Percentiles rank a stretch among this genome's conserved stretches.
These are phyloP conservation scores for Protonibea diacanthus DNA, from an alignment of 2,797 vertebrate genomes.

Conservation along the genomic window DNA sequence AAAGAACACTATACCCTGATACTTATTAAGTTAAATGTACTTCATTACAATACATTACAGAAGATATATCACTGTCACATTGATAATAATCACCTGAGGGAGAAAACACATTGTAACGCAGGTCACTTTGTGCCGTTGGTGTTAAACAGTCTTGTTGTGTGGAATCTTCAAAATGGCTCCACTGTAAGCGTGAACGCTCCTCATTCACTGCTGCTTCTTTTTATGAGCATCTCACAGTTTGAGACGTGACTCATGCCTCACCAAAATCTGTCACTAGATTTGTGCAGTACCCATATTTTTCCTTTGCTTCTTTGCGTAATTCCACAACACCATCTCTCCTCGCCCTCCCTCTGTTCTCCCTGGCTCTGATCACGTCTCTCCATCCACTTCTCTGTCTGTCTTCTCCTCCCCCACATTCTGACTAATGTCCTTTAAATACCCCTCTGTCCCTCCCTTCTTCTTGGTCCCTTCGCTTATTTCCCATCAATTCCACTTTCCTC, in stretches of 20 bases:
- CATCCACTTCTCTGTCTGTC: conserved; percentile 63
- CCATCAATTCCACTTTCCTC: conserved; percentile 40
- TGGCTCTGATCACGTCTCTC: conserved; percentile 67
- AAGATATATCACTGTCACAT: not conserved
- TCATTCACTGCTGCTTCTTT: conserved; percentile 32
- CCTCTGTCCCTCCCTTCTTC: conserved; percentile 51
- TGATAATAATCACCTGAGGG: conserved; percentile 10
- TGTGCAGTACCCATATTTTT: conserved; percentile 47
- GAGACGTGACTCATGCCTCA: conserved; percentile 60
- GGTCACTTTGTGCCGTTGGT: not conserved
- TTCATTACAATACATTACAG: not conserved
- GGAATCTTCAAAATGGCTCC: conserved; percentile 32
- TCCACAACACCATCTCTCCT: conserved; percentile 48
- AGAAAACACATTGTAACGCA: conserved; percentile 4
- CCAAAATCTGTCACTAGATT: conserved; percentile 50
- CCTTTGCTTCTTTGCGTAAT: conserved; percentile 42
- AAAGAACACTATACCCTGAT: not conserved
- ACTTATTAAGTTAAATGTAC: not conserved
- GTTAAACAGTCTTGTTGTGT: conserved; percentile 10
- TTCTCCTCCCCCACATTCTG: conserved; percentile 74
- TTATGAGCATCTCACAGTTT: conserved; percentile 49
- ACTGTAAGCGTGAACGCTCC: conserved; percentile 17
- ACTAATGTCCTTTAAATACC: conserved; percentile 81
- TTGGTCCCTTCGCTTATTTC: not conserved
- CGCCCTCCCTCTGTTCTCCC: conserved; percentile 43